A percentile compares a stretch with the other conserved stretches of the same genome.
phyloP scores from a whole-genome alignment of 2,113 vertebrate species.

The Gnathonemus longibarbis region DNA sequence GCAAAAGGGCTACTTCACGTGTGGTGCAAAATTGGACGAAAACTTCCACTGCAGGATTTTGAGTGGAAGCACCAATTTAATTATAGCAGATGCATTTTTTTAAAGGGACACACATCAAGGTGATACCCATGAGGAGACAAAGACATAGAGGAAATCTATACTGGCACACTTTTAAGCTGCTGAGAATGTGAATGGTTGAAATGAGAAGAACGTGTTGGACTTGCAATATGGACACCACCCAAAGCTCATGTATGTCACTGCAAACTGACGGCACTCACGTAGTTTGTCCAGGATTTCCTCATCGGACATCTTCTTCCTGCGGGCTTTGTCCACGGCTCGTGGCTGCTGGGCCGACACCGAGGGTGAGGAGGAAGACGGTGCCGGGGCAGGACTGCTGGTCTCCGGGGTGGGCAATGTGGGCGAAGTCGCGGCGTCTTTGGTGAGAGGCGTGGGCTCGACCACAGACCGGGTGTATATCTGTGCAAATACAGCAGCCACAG shows the following conservation, averaged over 20 bases:
- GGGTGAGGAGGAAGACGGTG: not conserved
- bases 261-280: slow-evolving; percentile 58
- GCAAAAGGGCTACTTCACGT: not conserved
- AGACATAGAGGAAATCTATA: not conserved
- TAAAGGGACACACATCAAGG: not conserved
- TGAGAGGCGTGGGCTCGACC: slow-evolving; percentile 72
- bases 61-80: not conserved
- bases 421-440: slow-evolving; percentile 83
- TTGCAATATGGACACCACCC: not conserved
- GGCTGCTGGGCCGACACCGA: slow-evolving; percentile 29
- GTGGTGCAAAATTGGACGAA: not conserved
- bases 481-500: not conserved
- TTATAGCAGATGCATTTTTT: not conserved
- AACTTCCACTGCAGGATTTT: not conserved
- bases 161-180: not conserved
- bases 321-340: slow-evolving; percentile 73
- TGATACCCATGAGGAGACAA: not conserved
- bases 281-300: slow-evolving; percentile 97
- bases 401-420: slow-evolving; percentile 59
- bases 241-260: not conserved
- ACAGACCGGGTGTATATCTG: slow-evolving; percentile 95
- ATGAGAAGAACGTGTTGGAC: not conserved
- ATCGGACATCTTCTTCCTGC: slow-evolving; percentile 98
- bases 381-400: not conserved
- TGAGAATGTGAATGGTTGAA: not conserved